Evolutionary conservation across 2,888 invertebrate genomes (phyloP).

Genomic region (Trissolcus brochymenae): DNA sequence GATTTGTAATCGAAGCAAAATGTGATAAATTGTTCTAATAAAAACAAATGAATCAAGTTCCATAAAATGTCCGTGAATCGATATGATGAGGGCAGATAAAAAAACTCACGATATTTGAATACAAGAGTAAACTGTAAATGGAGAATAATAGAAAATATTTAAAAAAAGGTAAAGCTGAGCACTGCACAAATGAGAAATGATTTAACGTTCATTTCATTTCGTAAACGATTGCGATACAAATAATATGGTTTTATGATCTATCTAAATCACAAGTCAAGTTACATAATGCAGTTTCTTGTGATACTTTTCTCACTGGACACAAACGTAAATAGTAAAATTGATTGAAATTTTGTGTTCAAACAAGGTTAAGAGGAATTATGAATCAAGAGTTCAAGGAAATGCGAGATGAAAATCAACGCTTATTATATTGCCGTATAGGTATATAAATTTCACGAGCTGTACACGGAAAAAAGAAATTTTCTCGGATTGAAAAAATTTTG

Average conservation of each 20-base stretch:
- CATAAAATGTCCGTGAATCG: too few species aligned
- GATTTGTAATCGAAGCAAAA: too few species aligned
- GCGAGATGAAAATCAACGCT: too few species aligned
- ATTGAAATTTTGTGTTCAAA: not conserved
- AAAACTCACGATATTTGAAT: not conserved
- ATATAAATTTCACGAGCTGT: not conserved
- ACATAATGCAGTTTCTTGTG: conserved; percentile 2
- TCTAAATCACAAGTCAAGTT: conserved; percentile 11
- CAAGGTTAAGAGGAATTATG: conserved; percentile 4
- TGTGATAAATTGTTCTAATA: too few species aligned
- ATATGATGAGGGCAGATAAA: too few species aligned
- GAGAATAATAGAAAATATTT: not conserved
- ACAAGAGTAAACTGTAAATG: not conserved
- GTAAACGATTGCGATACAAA: conserved; percentile 6
- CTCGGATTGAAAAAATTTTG: not conserved
- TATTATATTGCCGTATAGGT: not conserved
- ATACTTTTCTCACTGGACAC: conserved; percentile 2
- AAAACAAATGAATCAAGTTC: too few species aligned
- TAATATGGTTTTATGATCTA: conserved; percentile 4
- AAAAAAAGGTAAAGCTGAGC: not conserved
- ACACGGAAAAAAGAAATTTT: conserved; percentile 1
- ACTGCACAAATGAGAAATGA: not conserved
- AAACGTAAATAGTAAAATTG: conserved; percentile 4
- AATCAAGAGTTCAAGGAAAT: not conserved
- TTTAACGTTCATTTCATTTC: conserved; percentile 6